Conservation (phyloP, 2,113 vertebrate species). For the Myrmophylax atrothorax region DNA sequence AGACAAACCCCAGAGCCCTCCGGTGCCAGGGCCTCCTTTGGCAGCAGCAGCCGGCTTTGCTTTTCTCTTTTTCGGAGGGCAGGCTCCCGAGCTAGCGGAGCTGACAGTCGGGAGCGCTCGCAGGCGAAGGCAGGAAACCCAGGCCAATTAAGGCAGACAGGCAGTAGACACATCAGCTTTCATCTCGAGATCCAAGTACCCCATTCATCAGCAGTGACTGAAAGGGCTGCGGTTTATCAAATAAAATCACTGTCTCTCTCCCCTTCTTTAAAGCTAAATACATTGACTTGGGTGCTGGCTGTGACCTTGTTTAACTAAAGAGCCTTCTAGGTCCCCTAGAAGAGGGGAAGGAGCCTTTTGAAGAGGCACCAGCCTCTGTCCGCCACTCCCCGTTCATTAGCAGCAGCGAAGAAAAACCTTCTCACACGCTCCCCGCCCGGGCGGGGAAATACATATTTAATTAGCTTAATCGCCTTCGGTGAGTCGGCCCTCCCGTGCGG, state of each 20-base stretch:
- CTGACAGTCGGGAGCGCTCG: background rate
- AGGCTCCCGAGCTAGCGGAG: background rate
- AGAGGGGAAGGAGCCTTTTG: background rate
- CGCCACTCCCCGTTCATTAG: conserved; percentile 31
- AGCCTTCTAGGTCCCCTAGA: background rate
- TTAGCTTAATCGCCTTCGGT: background rate
- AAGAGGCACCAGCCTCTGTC: background rate
- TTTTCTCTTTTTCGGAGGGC: background rate
- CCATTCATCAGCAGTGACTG: conserved; percentile 16
- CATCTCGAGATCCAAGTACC: conserved; percentile 38
- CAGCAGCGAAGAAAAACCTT: background rate
- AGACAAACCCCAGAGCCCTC: background rate
- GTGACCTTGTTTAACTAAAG: conserved; percentile 53
- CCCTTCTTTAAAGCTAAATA: background rate
- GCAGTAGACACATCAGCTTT: conserved; percentile 45
- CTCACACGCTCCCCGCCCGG: background rate
- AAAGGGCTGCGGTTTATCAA: conserved; percentile 44
- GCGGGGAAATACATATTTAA: conserved; percentile 20
- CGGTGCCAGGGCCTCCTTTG: background rate
- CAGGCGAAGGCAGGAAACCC: background rate
- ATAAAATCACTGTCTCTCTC: conserved; percentile 41
- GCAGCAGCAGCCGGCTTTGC: background rate
- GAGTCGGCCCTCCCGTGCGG: background rate
- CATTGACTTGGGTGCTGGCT: conserved; percentile 15
- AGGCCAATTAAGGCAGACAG: conserved; percentile 53